phyloP scores from a whole-genome alignment of 2,797 vertebrate species.

The Sarcophilus harrisii region DNA sequence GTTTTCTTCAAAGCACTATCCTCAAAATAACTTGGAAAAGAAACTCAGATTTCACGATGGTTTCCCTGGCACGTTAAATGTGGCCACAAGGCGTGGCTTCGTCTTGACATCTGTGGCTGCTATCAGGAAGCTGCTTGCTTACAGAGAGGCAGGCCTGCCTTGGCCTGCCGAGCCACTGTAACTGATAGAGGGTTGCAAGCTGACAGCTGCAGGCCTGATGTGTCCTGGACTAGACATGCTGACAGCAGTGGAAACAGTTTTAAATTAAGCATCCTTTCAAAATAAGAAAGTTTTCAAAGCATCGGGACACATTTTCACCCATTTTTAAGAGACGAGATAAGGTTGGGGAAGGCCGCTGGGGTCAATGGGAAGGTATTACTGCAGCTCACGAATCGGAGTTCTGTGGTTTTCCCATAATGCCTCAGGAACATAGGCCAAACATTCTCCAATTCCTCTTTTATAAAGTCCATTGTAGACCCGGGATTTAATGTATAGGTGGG shows the following conservation, averaged over 20 bases:
- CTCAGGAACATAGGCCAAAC: constrained; percentile 24
- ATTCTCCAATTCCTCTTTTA: constrained; percentile 36
- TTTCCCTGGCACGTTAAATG: not conserved
- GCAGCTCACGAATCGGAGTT: constrained; percentile 6
- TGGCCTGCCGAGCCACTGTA: not conserved
- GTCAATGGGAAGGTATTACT: constrained; percentile 1
- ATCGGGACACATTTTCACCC: constrained; percentile 29
- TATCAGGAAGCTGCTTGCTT: not conserved
- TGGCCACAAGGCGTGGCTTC: not conserved
- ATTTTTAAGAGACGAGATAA: constrained; percentile 7
- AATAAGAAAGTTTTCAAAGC: not conserved
- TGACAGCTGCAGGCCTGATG: not conserved
- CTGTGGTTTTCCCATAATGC: not conserved
- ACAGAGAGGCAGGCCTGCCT: constrained; percentile 4
- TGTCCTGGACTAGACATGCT: not conserved
- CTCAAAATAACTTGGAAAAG: constrained; percentile 33
- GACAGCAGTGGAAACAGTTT: constrained; percentile 3
- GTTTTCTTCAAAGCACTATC: constrained; percentile 12
- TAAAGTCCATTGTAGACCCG: not conserved
- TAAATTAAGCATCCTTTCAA: not conserved
- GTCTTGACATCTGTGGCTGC: constrained; percentile 8
- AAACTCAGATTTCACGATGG: constrained; percentile 29
- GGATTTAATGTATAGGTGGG: constrained; percentile 43
- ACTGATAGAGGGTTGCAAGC: constrained; percentile 11
- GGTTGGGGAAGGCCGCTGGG: not conserved